Conservation (phyloP, 2,113 vertebrate genomes). For the Solea senegalensis region DNA sequence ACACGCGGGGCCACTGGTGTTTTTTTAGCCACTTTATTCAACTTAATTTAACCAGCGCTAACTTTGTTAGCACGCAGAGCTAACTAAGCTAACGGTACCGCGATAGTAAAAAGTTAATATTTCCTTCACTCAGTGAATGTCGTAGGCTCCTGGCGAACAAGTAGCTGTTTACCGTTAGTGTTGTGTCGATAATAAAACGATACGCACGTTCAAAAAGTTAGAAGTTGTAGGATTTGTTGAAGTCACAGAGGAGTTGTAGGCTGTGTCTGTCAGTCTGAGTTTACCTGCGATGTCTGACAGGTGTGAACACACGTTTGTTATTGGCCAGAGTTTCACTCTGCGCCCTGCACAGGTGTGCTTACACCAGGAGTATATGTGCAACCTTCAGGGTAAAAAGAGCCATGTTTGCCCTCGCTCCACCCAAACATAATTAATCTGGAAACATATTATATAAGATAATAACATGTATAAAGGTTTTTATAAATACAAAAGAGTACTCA, state of each 20-base stretch:
- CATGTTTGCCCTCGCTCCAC: too few species aligned
- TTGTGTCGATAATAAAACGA: not conserved
- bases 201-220: not conserved
- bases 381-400: too few species aligned
- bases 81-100: slow-evolving; percentile 45
- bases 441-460: too few species aligned
- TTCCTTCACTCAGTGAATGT: not conserved
- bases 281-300: slow-evolving; percentile 35
- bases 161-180: too few species aligned
- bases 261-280: not conserved
- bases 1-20: not conserved
- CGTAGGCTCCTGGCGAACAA: too few species aligned
- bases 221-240: not conserved
- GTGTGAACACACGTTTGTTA: slow-evolving; percentile 4
- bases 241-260: not conserved
- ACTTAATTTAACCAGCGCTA: not conserved
- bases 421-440: too few species aligned
- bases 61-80: slow-evolving; percentile 22
- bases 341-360: slow-evolving; percentile 37
- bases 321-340: slow-evolving; percentile 32
- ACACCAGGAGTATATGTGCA: too few species aligned
- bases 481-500: too few species aligned
- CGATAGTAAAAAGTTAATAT: slow-evolving; percentile 22
- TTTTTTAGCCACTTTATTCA: not conserved
- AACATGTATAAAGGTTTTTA: too few species aligned